phyloP scores from a whole-genome alignment of 2,113 vertebrate genomes.

The Chionomys nivalis region DNA sequence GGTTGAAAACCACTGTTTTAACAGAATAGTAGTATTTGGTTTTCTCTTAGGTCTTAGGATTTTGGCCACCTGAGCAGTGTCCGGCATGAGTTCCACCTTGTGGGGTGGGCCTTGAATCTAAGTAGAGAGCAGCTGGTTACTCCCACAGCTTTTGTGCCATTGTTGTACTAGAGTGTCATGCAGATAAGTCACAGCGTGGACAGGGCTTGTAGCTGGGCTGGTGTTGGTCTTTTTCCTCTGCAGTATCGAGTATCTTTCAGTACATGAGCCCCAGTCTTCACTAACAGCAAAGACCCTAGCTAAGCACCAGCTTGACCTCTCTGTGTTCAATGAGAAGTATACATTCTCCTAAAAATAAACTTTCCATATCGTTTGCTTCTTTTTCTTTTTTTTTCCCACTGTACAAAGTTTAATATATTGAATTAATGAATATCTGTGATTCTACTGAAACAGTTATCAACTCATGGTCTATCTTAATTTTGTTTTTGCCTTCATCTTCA shows the following conservation, averaged over 20 bases:
- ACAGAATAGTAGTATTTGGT: background rate
- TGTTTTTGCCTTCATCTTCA: slow-evolving; percentile 22
- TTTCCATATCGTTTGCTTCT: background rate
- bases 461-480: slow-evolving; percentile 6
- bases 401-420: slow-evolving; percentile 2
- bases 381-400: background rate
- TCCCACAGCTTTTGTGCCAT: background rate
- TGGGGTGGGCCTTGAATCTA: background rate
- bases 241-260: background rate
- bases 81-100: background rate
- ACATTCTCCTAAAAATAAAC: slow-evolving; percentile 36
- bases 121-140: background rate
- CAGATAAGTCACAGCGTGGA: background rate
- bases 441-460: background rate
- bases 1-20: background rate
- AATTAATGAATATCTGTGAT: background rate
- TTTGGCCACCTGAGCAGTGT: background rate
- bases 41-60: background rate
- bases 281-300: background rate
- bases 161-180: background rate
- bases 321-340: background rate
- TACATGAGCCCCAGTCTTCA: background rate
- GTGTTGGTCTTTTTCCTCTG: background rate
- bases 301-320: too few relatives aligned
- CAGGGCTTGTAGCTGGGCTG: background rate